Base-by-base conservation (phyloP, 2,113 vertebrate genomes). In the Nesospiza acunhae region DNA sequence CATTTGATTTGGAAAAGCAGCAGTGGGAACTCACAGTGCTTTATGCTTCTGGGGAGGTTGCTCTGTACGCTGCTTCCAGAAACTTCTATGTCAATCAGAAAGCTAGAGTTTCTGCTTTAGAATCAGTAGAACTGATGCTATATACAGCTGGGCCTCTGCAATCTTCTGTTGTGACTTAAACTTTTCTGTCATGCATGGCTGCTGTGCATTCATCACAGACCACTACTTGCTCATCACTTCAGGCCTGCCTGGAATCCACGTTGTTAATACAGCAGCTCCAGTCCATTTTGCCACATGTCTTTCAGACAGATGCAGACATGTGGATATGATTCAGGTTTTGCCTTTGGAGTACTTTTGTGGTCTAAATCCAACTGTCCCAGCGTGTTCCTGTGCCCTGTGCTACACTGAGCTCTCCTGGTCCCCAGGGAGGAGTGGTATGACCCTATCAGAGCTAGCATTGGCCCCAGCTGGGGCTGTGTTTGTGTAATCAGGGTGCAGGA, bases 391-490 rank as follows among this genome's bases (percentile, higher is more conserved):
- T 55, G 77, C 17, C 19, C 16, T 82, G 33, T 84, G 60, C 53
- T 75, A 15, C 0, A 0, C 6, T 41, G 49, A 76, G 50, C 42
- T 85, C 37, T 79, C 72, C 67, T 49, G 30, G 52, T 19, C 26
- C 7, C 31, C 8, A 17, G 30, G 37, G 44, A 82, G 53, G 42
- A 84, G 39, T 7, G 6, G 37, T 87, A 35, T 55, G 47, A 62
- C 35, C 26, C 49, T 26, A 7, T 20, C 0, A 10, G 66, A 72
- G 70, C 19, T 4, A 3, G 33, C 56, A 87, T 2, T 1, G 1
- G 33, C 47, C 33, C 31, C 49, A 73, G 62, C 66, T 73, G 70
- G 63, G 63, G 49, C 79, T 77, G 35, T 63, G 63, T 77, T 75
- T 73, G 17, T 87, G 41, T 92, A 87, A 56, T 63, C 53, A 76